Percentiles rank a stretch among this genome's conserved stretches.
Evolutionary conservation across 2,113 vertebrate genomes (phyloP).

Genomic region (Perccottus glenii): DNA sequence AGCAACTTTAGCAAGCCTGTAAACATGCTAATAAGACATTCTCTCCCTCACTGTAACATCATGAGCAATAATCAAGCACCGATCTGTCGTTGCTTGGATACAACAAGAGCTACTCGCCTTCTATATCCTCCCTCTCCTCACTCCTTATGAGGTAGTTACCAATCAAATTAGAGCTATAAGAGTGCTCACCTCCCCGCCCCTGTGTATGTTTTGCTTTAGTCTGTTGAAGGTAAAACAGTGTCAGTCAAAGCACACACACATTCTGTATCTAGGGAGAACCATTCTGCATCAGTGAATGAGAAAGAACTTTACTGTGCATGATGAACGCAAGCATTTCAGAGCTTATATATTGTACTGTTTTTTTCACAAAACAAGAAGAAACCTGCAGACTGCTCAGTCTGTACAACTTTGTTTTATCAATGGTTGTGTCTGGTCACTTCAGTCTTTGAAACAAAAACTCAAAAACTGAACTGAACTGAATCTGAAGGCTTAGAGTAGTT

Average conservation of each 20-base stretch:
- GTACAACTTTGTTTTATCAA: neutral
- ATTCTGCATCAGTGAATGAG: too few relatives aligned
- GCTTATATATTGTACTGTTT: neutral
- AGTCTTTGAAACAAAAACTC: too few relatives aligned
- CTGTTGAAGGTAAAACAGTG: constrained; percentile 12
- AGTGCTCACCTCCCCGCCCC: neutral
- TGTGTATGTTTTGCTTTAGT: constrained; percentile 14
- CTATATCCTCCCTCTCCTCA: constrained; percentile 44
- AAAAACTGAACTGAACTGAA: too few relatives aligned
- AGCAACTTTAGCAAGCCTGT: constrained; percentile 39
- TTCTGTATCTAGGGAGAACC: neutral
- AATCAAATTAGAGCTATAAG: constrained; percentile 40
- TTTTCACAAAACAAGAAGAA: neutral
- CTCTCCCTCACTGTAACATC: constrained; percentile 48
- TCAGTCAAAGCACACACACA: neutral
- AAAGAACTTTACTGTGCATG: too few relatives aligned
- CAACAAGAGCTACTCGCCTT: constrained; percentile 63
- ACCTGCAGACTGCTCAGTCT: neutral
- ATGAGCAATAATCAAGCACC: constrained; percentile 62
- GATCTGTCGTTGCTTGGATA: constrained; percentile 79
- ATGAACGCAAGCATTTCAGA: too few relatives aligned
- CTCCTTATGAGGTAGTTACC: constrained; percentile 42
- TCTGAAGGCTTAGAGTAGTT: too few relatives aligned
- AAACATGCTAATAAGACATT: constrained; percentile 40
- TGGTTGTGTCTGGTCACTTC: too few relatives aligned